These are phyloP conservation scores for Entomyzon cyanotis DNA, from an alignment of 2,113 vertebrate genomes.

Conservation along the genomic window DNA sequence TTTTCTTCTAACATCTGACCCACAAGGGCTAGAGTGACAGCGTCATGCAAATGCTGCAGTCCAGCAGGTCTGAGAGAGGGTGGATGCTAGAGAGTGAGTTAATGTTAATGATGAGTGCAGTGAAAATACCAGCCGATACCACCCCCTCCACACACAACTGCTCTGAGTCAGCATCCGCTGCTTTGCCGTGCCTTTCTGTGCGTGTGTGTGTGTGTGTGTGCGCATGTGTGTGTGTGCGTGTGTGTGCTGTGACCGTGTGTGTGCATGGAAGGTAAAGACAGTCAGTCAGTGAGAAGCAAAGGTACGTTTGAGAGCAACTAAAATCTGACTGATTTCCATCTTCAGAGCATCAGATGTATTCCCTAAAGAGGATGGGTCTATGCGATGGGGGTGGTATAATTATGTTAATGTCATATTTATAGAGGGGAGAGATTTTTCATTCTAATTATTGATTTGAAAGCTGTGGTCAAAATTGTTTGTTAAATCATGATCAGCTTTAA, in stretches of 20 bases:
- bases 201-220: slow-evolving; percentile 1
- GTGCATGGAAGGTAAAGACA: slow-evolving; percentile 80
- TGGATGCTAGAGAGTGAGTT: slow-evolving; percentile 81
- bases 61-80: slow-evolving; percentile 81
- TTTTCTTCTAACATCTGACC: slow-evolving; percentile 74
- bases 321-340: slow-evolving; percentile 87
- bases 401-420: slow-evolving; percentile 87
- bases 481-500: slow-evolving; percentile 77
- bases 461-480: slow-evolving; percentile 79
- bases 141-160: slow-evolving; percentile 79
- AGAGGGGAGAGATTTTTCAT: slow-evolving; percentile 83
- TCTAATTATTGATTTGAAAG: slow-evolving; percentile 83
- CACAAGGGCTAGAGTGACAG: slow-evolving; percentile 79
- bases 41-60: slow-evolving; percentile 81
- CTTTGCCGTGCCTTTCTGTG: slow-evolving; percentile 70
- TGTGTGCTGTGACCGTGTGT: slow-evolving; percentile 71
- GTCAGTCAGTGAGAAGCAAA: slow-evolving; percentile 86
- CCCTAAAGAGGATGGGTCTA: slow-evolving; percentile 85
- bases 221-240: slow-evolving; percentile 29
- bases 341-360: slow-evolving; percentile 85
- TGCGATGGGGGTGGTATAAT: slow-evolving; percentile 83
- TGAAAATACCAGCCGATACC: slow-evolving; percentile 80
- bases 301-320: slow-evolving; percentile 85
- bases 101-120: slow-evolving; percentile 83
- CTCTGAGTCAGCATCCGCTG: slow-evolving; percentile 87